Base-by-base conservation (phyloP, 1,140 invertebrate genomes). In the Aphis craccivora region DNA sequence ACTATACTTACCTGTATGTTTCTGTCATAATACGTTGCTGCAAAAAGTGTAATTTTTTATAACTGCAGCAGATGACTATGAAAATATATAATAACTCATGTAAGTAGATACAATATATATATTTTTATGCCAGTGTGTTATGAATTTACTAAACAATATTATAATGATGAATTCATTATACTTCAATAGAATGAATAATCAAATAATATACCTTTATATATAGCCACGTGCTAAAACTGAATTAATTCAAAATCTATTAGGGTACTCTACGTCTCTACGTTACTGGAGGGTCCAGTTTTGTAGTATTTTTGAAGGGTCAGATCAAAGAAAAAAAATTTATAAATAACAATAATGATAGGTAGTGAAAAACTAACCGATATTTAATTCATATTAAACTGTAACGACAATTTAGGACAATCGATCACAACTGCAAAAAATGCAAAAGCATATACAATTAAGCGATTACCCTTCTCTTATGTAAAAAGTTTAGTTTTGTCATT, bases 181-280 rank as follows among this genome's bases (percentile, higher is more conserved):
- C 8, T 37, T 88, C 86, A 88, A 89, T 89, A 89, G 37, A 90
- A 90, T 43, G 89, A 90, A 90, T 67, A 67, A 90, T 60, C 53
- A 30, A 90, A 90, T 76, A 76, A 76, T 20, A 93, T 93, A 40
- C 91, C 91, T 81, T 86, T 51, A 23, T 67, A 55, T 35, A 55
- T 35, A 48, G 76, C 91, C 91, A 93, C 91, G 91, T 86, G 91
- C 91, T 84, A 84, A 37, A 93, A 86, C n/a, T 67, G 53, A 84
- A 93, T 84, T 93, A 93, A 93, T 93, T 93, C 91, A 93, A 84
- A 84, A 93, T 84, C n/a, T 51, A 93, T 93, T 93, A 84, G 91
- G 91, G 91, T 67, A 90, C 89, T 90, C 88, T 60, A 51, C 25
- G 4, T 87, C 84, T 48, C 48, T 35, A 90, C 23, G 20, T 30